These are phyloP conservation scores for Rallus limicola DNA, from an alignment of 2,113 vertebrate genomes.

Conservation along the genomic window DNA sequence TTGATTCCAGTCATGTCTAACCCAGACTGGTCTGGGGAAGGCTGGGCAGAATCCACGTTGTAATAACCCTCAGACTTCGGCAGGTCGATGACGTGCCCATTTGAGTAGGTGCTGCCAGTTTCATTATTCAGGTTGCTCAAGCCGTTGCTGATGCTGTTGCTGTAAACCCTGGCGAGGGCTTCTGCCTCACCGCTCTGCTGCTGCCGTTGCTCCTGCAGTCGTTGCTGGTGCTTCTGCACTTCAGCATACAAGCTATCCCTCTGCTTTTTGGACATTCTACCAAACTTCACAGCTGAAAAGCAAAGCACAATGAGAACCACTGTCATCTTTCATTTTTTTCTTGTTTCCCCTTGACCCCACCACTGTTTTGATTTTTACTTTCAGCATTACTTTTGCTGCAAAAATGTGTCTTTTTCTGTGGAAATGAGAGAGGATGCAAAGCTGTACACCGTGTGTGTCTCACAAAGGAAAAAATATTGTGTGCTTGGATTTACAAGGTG, in stretches of 20 bases:
- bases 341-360: not conserved
- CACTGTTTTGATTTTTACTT: not conserved
- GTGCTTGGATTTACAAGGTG: not conserved
- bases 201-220: slow-evolving; percentile 92
- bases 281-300: slow-evolving; percentile 94
- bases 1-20: slow-evolving; percentile 98
- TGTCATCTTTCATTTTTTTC: not conserved
- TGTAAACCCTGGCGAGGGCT: slow-evolving; percentile 92
- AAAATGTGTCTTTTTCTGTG: not conserved
- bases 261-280: slow-evolving; percentile 99
- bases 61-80: slow-evolving; percentile 93
- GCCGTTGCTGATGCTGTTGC: slow-evolving; percentile 88
- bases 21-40: slow-evolving; percentile 97
- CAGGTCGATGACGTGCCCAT: slow-evolving; percentile 91
- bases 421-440: not conserved
- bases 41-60: slow-evolving; percentile 93
- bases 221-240: slow-evolving; percentile 98
- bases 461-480: not conserved
- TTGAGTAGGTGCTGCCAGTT: slow-evolving; percentile 89
- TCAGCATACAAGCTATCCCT: slow-evolving; percentile 96
- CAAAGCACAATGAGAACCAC: not conserved
- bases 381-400: not conserved
- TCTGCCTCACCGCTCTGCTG: slow-evolving; percentile 94
- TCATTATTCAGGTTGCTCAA: slow-evolving; percentile 89
- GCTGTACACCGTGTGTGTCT: not conserved